Percentiles rank a stretch among this genome's conserved stretches.
Conservation (phyloP, 2,888 invertebrate genomes). For the Scaptomyza polygonia region DNA sequence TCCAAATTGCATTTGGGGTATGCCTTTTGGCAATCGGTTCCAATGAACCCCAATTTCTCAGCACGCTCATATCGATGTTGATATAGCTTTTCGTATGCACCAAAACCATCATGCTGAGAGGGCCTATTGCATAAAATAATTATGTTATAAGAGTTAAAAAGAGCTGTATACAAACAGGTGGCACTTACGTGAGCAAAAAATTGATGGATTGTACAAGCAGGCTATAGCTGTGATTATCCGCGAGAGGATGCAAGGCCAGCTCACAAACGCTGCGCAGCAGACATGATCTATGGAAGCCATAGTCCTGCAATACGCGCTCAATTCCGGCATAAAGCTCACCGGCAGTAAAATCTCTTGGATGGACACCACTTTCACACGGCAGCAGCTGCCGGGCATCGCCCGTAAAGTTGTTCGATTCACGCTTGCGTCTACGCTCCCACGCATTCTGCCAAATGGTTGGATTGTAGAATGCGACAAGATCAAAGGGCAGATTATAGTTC, state of each 20-base stretch:
- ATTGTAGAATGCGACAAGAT: constrained; percentile 74
- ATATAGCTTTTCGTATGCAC: constrained; percentile 84
- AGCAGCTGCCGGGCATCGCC: constrained; percentile 11
- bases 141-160: not conserved
- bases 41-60: constrained; percentile 79
- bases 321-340: constrained; percentile 77
- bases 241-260: constrained; percentile 87
- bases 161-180: not conserved
- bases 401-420: constrained; percentile 34
- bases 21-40: constrained; percentile 77
- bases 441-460: constrained; percentile 75
- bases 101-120: constrained; percentile 86
- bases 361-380: constrained; percentile 31
- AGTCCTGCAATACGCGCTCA: constrained; percentile 75
- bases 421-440: constrained; percentile 54
- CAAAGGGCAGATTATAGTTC: constrained; percentile 81
- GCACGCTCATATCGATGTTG: constrained; percentile 79
- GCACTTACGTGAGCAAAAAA: constrained; percentile 88
- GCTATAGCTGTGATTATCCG: constrained; percentile 84
- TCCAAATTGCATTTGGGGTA: constrained; percentile 80
- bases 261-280: constrained; percentile 89
- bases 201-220: constrained; percentile 88
- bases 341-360: constrained; percentile 80
- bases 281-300: constrained; percentile 88
- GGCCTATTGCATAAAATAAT: constrained; percentile 82